Evolutionary conservation across 2,113 vertebrate genomes (phyloP).

Genomic region (Anhinga rufa): DNA sequence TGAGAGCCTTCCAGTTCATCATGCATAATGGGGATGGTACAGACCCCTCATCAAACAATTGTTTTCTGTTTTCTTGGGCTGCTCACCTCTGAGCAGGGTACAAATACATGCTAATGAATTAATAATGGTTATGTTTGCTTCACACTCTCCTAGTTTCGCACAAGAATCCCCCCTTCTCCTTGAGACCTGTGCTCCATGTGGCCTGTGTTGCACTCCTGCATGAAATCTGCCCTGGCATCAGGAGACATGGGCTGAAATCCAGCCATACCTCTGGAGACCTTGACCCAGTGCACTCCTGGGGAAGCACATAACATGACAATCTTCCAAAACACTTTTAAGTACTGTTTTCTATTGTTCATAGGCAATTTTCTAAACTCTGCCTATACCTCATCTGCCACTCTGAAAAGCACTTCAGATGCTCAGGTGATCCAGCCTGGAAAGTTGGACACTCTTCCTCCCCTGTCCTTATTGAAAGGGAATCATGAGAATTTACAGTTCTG

Average conservation of each 20-base stretch:
- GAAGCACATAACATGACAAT: not conserved
- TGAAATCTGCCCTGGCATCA: not conserved
- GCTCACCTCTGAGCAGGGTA: not conserved
- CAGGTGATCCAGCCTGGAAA: not conserved
- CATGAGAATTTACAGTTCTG: not conserved
- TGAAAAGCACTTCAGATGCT: not conserved
- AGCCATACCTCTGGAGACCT: not conserved
- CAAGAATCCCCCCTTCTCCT: not conserved
- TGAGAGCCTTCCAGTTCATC: not conserved
- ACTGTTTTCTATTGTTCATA: not conserved
- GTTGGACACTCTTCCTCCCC: not conserved
- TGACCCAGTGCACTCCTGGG: not conserved
- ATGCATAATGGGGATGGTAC: not conserved
- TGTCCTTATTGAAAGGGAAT: not conserved
- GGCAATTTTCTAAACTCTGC: not conserved
- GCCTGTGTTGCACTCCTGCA: too few relatives aligned
- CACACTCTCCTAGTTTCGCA: fast-evolving
- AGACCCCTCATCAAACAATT: not conserved
- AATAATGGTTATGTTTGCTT: not conserved
- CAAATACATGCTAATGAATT: not conserved
- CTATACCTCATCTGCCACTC: not conserved
- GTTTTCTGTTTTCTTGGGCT: not conserved
- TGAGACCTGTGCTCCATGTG: fast-evolving
- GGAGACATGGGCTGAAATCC: not conserved
- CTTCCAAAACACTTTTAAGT: not conserved